These are phyloP conservation scores for Lycopodina hypogea DNA, from an alignment of 37 sponge, comb jelly and placozoan genomes.

Conservation along the genomic window DNA sequence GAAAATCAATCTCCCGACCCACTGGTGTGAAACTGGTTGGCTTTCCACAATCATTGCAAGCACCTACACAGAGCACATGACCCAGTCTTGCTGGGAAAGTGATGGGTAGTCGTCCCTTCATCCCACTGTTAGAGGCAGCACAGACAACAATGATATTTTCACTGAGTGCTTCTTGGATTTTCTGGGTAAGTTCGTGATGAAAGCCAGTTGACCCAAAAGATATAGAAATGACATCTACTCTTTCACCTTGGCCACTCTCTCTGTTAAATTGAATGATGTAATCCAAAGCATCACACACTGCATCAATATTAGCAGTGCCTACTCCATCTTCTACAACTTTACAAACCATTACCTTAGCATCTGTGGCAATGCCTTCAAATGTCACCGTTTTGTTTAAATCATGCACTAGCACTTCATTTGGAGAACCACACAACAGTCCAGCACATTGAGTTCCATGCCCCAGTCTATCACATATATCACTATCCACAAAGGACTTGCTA, in stretches of 20 bases:
- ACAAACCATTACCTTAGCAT: conserved; percentile 42
- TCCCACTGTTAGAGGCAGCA: conserved; percentile 18
- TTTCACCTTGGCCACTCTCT: not conserved
- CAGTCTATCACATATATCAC: conserved; percentile 20
- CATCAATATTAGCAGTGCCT: conserved; percentile 22
- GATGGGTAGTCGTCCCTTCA: not conserved
- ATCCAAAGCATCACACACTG: conserved; percentile 32
- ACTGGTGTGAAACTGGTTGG: conserved; percentile 57
- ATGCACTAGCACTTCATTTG: not conserved
- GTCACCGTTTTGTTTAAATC: conserved; percentile 13
- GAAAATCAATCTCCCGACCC: conserved; percentile 58
- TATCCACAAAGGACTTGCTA: conserved; percentile 26
- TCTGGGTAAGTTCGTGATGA: conserved; percentile 19
- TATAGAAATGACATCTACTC: conserved; percentile 50
- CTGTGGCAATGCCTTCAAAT: conserved; percentile 49
- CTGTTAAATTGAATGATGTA: conserved; percentile 32
- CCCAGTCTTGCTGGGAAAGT: conserved; percentile 50
- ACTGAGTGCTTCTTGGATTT: conserved; percentile 25
- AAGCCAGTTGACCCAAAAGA: conserved; percentile 42
- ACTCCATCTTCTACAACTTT: conserved; percentile 34
- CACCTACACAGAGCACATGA: conserved; percentile 59
- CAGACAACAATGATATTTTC: conserved; percentile 15
- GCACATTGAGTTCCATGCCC: conserved; percentile 65
- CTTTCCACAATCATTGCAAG: conserved; percentile 50
- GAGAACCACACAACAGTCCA: conserved; percentile 28